Conservation (phyloP, 2,113 vertebrate genomes). For the Istiophorus platypterus region DNA sequence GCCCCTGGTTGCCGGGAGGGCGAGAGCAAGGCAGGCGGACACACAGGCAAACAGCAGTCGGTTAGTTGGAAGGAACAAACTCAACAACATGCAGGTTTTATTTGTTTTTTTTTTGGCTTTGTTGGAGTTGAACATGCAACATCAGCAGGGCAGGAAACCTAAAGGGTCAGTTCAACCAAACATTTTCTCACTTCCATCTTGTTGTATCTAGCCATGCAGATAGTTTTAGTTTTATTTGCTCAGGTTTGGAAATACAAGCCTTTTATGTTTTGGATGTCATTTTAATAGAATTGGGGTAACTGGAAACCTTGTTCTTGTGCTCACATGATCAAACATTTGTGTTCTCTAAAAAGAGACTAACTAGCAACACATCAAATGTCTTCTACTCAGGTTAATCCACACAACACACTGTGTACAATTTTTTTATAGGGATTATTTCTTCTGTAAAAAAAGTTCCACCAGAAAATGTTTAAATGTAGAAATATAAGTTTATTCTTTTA, state of each 20-base stretch:
- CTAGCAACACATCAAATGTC: no score
- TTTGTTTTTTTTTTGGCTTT: constrained; percentile 16
- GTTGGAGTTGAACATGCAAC: constrained; percentile 64
- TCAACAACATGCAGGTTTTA: constrained; percentile 66
- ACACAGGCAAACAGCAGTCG: constrained; percentile 85
- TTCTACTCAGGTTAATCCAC: no score
- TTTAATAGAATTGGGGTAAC: neutral
- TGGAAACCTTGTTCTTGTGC: neutral
- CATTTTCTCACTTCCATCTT: neutral
- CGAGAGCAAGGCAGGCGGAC: constrained; percentile 93
- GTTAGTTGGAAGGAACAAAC: constrained; percentile 72
- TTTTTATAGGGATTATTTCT: no score
- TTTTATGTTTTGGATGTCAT: neutral
- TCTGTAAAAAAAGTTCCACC: no score
- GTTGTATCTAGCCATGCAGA: neutral
- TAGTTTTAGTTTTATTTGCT: neutral
- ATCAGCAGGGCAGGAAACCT: neutral
- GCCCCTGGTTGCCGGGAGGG: constrained; percentile 93
- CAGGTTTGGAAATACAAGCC: neutral
- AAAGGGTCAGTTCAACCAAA: constrained; percentile 16
- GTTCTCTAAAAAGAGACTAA: no score
- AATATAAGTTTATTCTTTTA: no score
- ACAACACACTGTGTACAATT: no score
- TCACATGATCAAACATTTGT: no score
- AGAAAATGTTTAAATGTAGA: no score